Percentiles rank a stretch among this genome's conserved stretches.
Evolutionary conservation across 2,797 vertebrate species (phyloP).

Genomic region (Perdix hodgsoniae): DNA sequence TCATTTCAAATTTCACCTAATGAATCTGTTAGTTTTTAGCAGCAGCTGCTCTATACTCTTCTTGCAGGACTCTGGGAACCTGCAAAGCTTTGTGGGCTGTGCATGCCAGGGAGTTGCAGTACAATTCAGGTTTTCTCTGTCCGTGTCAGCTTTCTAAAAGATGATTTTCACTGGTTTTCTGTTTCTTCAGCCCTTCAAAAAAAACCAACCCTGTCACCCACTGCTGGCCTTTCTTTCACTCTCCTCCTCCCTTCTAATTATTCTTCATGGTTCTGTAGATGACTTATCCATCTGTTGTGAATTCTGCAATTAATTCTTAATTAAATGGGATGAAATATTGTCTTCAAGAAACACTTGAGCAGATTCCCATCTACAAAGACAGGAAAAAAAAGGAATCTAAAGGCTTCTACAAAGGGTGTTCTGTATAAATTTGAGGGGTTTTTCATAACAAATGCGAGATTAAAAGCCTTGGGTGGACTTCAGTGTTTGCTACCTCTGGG

Average conservation of each 20-base stretch:
- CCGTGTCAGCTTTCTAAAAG: background rate
- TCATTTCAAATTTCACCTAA: background rate
- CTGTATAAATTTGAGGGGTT: background rate
- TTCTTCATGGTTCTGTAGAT: constrained; percentile 28
- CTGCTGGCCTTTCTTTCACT: constrained; percentile 1
- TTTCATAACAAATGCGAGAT: background rate
- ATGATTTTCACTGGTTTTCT: background rate
- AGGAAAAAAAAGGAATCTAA: background rate
- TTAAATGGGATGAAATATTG: constrained; percentile 40
- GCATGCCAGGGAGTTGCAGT: background rate
- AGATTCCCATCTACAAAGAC: constrained; percentile 12
- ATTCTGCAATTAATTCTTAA: constrained; percentile 57
- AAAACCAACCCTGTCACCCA: background rate
- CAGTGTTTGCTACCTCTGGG: background rate
- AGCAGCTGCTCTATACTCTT: background rate
- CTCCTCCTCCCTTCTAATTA: background rate
- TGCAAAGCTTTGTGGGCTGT: background rate
- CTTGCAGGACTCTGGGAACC: background rate
- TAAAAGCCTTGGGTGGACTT: background rate
- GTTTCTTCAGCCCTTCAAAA: background rate
- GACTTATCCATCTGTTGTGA: constrained; percentile 53
- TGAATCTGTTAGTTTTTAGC: background rate
- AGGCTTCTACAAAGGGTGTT: background rate
- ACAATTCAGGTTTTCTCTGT: background rate
- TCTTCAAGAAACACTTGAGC: constrained; percentile 19